Evolutionary conservation across 2,888 invertebrate genomes (phyloP).

Genomic region (Rhogogaster chlorosoma): DNA sequence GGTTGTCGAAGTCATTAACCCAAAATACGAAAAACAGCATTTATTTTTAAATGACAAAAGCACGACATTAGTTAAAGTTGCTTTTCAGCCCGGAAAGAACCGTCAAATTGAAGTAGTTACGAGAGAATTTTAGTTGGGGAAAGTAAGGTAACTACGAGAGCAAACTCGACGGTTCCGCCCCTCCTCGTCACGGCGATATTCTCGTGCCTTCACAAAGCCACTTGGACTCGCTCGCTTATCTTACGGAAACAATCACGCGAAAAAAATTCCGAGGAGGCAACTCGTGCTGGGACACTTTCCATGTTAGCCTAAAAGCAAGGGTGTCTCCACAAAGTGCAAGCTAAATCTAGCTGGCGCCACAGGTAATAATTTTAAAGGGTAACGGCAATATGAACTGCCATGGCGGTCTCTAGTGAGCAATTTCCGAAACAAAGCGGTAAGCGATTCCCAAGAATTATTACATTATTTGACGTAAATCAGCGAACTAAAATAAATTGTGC

Average conservation of each 20-base stretch:
- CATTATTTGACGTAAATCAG: too few relatives aligned
- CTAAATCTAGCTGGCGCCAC: not conserved
- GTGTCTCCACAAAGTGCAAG: not conserved
- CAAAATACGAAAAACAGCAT: not conserved
- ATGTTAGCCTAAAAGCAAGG: not conserved
- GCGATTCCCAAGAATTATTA: too few relatives aligned
- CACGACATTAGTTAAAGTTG: not conserved
- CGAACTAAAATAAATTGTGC: too few relatives aligned
- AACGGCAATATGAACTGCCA: not conserved
- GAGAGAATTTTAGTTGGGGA: not conserved
- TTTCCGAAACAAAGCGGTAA: too few relatives aligned
- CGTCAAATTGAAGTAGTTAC: constrained; percentile 13
- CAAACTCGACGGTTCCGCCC: constrained; percentile 2
- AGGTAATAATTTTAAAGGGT: not conserved
- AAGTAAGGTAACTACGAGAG: constrained; percentile 24
- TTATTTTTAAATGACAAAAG: not conserved
- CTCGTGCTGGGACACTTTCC: not conserved
- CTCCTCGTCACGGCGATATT: not conserved
- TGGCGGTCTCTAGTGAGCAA: not conserved
- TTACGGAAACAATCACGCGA: constrained; percentile 19
- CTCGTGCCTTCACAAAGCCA: constrained; percentile 26
- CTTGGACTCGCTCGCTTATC: constrained; percentile 24
- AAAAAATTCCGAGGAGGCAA: constrained; percentile 1
- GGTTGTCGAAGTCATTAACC: not conserved
- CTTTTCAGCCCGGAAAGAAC: not conserved